Base-by-base conservation (phyloP, 2,797 vertebrate genomes). In the Anas bernieri region DNA sequence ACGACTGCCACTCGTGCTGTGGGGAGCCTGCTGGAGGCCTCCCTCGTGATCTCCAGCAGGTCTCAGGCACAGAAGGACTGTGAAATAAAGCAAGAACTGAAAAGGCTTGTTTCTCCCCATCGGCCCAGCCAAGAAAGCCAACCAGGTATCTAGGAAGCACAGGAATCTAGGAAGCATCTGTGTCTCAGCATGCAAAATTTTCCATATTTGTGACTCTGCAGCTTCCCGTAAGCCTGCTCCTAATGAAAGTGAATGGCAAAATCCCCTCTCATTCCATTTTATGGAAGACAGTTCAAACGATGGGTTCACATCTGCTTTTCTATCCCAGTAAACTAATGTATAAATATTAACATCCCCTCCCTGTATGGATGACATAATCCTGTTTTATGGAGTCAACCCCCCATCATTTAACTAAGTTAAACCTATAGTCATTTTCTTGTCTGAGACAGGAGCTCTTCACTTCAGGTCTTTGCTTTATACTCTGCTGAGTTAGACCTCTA, bases 21-120 rank as follows among this genome's bases (percentile, higher is more conserved):
- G 1, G n/a, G 6, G 14, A 80, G 62, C 21, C 37, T 43, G 23
- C 20, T 22, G 18, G 54, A 30, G 52, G 33, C 17, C 11, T 80
- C 48, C 23, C 13, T 20, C 0, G 0, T 48, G 31, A 43, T 4
- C 13, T 90, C 26, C 7, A 12, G 26, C 13, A 81, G 37, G 48
- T 12, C 23, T 75, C 1, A 0, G 26, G n/a, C 35, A 87, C 35
- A 39, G 17, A 41, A 37, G 7, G 25, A 6, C 52, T 61, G 17
- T 62, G 66, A 92, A 77, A 62, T 17, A 87, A 74, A 78, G 46
- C n/a, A 87, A 56, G 70, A 90, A 84, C 11, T 41, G 35, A 46
- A 68, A 92, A 56, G 4, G 52, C n/a, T 54, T 43, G 4, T 12
- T 17, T 92, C 23, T 81, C 5, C 43, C 11, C 25, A 61, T 39